These are phyloP conservation scores for Clusia tigrina DNA, from an alignment of 2,888 invertebrate species.

Conservation along the genomic window DNA sequence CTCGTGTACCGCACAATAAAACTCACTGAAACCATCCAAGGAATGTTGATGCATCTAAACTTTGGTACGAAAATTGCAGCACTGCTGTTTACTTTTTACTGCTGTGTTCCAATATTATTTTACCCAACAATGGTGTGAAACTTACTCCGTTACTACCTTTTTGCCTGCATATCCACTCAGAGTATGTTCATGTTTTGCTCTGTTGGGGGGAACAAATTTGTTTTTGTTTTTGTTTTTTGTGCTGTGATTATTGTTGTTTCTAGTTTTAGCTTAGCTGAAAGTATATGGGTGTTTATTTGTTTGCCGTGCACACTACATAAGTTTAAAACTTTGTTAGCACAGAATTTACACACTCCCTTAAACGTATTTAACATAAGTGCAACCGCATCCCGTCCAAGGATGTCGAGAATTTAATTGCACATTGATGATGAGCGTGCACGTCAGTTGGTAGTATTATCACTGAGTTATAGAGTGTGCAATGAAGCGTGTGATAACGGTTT, in stretches of 20 bases:
- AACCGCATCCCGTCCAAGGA: background rate
- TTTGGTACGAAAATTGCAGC: too few species aligned
- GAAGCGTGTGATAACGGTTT: background rate
- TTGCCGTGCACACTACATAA: conserved; percentile 2
- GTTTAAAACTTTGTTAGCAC: background rate
- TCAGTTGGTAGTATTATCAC: background rate
- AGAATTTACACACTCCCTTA: conserved; percentile 5
- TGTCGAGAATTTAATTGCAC: background rate
- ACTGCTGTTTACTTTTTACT: too few species aligned
- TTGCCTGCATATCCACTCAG: background rate
- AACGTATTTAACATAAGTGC: conserved; percentile 2
- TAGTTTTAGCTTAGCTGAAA: background rate
- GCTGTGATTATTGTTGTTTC: background rate
- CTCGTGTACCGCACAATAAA: too few species aligned
- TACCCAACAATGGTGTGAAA: background rate
- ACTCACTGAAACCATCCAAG: too few species aligned
- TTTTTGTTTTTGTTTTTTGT: background rate
- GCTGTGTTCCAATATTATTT: too few species aligned
- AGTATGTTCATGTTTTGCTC: background rate
- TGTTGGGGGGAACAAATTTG: background rate
- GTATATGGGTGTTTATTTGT: too few species aligned
- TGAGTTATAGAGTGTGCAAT: background rate
- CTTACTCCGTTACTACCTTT: background rate
- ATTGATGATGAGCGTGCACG: background rate
- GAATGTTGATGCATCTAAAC: too few species aligned